Percentiles rank a stretch among this genome's conserved stretches.
Conservation (phyloP, 1,140 invertebrate genomes). For the Aphis gossypii region DNA sequence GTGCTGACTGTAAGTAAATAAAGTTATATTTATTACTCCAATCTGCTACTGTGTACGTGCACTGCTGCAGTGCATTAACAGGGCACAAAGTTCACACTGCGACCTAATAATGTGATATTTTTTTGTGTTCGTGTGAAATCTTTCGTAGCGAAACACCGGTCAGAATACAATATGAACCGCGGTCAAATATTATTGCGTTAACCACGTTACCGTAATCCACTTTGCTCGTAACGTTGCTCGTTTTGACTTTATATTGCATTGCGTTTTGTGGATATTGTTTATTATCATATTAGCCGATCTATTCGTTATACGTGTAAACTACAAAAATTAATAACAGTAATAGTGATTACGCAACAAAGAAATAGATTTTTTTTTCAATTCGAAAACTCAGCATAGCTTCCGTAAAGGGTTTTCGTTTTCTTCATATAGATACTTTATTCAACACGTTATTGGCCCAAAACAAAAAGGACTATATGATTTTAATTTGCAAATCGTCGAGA, state of each 20-base stretch:
- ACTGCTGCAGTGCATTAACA: neutral
- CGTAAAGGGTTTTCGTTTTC: neutral
- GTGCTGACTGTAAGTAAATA: neutral
- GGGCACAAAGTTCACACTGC: neutral
- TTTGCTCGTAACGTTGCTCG: neutral
- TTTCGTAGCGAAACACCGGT: neutral
- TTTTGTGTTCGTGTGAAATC: neutral
- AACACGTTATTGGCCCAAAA: neutral
- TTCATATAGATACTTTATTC: neutral
- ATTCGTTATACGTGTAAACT: neutral
- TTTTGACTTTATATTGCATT: neutral
- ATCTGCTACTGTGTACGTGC: neutral
- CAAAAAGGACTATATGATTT: neutral
- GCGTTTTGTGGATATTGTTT: neutral
- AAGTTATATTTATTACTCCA: neutral
- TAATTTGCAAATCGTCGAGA: neutral
- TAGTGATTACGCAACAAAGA: neutral
- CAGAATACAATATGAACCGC: neutral
- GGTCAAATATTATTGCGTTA: neutral
- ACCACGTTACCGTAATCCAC: neutral
- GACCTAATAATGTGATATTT: neutral
- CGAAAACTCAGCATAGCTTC: neutral
- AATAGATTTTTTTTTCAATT: neutral
- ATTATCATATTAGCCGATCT: neutral
- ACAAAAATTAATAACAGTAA: neutral